A percentile compares a stretch with the other conserved stretches of the same genome.
Evolutionary conservation across 2,113 vertebrate species (phyloP).

Genomic region (Dipodomys stephensi): DNA sequence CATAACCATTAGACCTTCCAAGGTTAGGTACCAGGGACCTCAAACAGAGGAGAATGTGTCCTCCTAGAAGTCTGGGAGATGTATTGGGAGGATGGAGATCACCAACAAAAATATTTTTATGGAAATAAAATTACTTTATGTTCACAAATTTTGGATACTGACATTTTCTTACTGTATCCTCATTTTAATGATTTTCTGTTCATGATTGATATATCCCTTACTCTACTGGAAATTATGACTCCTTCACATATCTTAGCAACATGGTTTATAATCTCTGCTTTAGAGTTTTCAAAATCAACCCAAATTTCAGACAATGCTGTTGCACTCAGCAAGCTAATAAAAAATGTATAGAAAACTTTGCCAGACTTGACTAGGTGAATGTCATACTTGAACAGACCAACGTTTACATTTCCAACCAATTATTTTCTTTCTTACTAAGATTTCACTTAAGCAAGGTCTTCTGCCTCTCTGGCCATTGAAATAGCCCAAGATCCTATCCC

Average conservation of each 20-base stretch:
- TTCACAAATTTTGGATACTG: neutral
- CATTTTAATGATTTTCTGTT: neutral
- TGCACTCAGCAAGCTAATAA: neutral
- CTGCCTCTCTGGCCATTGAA: neutral
- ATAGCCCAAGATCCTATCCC: neutral
- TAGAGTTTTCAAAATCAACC: slow-evolving; percentile 26
- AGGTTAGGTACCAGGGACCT: neutral
- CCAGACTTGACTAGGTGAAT: slow-evolving; percentile 14
- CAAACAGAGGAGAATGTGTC: neutral
- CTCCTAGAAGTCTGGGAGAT: neutral
- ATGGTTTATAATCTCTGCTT: slow-evolving; percentile 37
- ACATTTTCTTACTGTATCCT: neutral
- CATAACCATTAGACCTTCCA: neutral
- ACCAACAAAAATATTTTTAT: neutral
- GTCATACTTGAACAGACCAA: neutral
- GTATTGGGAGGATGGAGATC: neutral
- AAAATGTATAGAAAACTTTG: neutral
- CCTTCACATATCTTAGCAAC: neutral
- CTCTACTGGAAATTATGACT: neutral
- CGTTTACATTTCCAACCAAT: neutral
- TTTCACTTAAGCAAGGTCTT: neutral
- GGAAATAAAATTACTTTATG: neutral
- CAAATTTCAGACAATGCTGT: slow-evolving; percentile 24
- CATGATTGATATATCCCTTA: slow-evolving; percentile 2
- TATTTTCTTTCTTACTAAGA: neutral